Conservation (phyloP, 92 coral and sea anemone species). For the Umimayanthus chanpuru region DNA sequence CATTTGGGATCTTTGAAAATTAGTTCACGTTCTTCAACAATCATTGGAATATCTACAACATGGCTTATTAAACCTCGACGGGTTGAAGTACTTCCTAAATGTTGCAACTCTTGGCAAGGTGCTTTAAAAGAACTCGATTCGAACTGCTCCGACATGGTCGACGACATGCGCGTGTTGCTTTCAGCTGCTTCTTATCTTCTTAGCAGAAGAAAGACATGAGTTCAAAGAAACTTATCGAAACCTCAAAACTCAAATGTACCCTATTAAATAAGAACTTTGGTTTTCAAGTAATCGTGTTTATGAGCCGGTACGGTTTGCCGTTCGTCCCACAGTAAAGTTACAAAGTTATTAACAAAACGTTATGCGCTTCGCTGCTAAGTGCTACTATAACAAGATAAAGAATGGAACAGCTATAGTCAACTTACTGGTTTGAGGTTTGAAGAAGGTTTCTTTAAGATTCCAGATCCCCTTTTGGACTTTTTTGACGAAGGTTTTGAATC, state of each 20-base stretch:
- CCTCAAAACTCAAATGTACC: not conserved
- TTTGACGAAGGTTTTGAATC: constrained; percentile 2
- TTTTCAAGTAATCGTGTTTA: not conserved
- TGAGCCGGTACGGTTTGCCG: not conserved
- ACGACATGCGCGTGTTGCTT: not conserved
- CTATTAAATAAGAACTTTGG: too few species aligned
- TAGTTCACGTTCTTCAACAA: not conserved
- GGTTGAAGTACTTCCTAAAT: not conserved
- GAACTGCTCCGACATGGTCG: not conserved
- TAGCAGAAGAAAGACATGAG: too few species aligned
- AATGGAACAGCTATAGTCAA: not conserved
- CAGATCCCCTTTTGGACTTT: constrained; percentile 27
- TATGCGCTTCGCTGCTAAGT: not conserved
- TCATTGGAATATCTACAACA: too few species aligned
- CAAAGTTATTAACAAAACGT: not conserved
- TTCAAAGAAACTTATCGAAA: not conserved
- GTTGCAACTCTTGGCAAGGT: not conserved
- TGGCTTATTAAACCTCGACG: too few species aligned
- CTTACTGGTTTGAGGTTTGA: constrained; percentile 21
- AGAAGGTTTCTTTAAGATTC: constrained; percentile 20
- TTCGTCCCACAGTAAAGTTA: not conserved
- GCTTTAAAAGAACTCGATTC: not conserved
- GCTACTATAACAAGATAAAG: not conserved
- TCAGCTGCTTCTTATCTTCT: not conserved
- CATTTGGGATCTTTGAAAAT: not conserved